Percentiles rank a stretch among this genome's conserved stretches.
These are phyloP conservation scores for Venustaconcha ellipsiformis DNA, from an alignment of 1,140 invertebrate genomes.

Conservation along the genomic window DNA sequence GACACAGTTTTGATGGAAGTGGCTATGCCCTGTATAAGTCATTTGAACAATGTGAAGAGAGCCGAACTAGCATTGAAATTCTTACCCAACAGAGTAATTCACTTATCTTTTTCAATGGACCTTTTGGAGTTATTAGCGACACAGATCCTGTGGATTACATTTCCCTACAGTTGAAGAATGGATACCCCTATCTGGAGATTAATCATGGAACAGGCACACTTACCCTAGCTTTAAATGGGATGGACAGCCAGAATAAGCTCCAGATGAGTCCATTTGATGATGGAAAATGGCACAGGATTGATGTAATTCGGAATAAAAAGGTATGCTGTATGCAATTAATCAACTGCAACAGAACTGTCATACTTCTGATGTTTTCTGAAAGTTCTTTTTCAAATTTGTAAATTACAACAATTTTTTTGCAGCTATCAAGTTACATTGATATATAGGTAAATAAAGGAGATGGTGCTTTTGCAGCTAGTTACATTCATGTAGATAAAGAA, in stretches of 20 bases:
- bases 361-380: too few species aligned
- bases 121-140: slow-evolving; percentile 77
- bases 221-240: slow-evolving; percentile 78
- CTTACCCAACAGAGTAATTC: slow-evolving; percentile 89
- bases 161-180: slow-evolving; percentile 89
- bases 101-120: slow-evolving; percentile 93
- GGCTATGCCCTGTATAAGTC: slow-evolving; percentile 90
- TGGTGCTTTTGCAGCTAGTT: too few species aligned
- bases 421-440: too few species aligned
- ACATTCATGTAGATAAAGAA: too few species aligned
- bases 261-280: slow-evolving; percentile 77
- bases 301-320: slow-evolving; percentile 96
- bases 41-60: slow-evolving; percentile 94
- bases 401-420: too few species aligned
- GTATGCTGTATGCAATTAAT: slow-evolving; percentile 57
- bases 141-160: slow-evolving; percentile 82
- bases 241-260: slow-evolving; percentile 23
- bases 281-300: slow-evolving; percentile 95
- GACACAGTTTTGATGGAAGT: slow-evolving; percentile 86
- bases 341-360: too few species aligned
- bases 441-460: too few species aligned
- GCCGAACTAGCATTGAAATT: slow-evolving; percentile 96
- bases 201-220: slow-evolving; percentile 94
- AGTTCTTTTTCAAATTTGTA: too few species aligned
- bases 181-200: slow-evolving; percentile 88